Conservation (phyloP, 2,797 vertebrate species). For the Eulemur rubriventer region DNA sequence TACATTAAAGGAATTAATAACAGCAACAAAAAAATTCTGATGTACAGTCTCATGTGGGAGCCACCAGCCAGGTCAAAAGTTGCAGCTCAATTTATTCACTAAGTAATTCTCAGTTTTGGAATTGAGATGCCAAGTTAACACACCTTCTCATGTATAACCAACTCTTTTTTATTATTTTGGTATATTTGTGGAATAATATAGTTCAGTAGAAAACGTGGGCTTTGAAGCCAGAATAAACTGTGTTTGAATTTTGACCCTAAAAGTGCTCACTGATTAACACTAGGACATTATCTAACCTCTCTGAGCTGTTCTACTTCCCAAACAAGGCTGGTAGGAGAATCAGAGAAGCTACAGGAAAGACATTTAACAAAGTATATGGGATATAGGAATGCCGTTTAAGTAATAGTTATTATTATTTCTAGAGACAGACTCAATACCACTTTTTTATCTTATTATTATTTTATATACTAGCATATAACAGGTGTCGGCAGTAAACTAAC, state of each 20-base stretch:
- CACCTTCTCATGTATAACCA: fast-evolving
- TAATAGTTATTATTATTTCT: neutral
- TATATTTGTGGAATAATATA: neutral
- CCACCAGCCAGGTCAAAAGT: fast-evolving
- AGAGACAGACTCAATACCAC: neutral
- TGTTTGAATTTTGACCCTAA: neutral
- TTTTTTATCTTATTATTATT: neutral
- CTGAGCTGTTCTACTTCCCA: neutral
- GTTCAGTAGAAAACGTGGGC: neutral
- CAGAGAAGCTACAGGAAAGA: fast-evolving
- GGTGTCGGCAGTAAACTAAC: neutral
- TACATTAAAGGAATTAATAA: neutral
- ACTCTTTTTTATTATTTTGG: neutral
- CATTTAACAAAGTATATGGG: neutral
- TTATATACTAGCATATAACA: neutral
- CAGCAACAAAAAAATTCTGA: neutral
- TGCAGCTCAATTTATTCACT: neutral
- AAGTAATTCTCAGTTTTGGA: no score
- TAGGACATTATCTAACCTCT: neutral
- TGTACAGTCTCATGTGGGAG: neutral
- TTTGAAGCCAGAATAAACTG: neutral
- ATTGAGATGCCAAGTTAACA: fast-evolving
- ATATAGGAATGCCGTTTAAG: fast-evolving
- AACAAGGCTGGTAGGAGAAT: neutral
- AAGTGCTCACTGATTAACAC: neutral